Percentiles rank a stretch among this genome's conserved stretches.
These are phyloP conservation scores for Chelmon rostratus DNA, from an alignment of 2,797 vertebrate species.

Conservation along the genomic window DNA sequence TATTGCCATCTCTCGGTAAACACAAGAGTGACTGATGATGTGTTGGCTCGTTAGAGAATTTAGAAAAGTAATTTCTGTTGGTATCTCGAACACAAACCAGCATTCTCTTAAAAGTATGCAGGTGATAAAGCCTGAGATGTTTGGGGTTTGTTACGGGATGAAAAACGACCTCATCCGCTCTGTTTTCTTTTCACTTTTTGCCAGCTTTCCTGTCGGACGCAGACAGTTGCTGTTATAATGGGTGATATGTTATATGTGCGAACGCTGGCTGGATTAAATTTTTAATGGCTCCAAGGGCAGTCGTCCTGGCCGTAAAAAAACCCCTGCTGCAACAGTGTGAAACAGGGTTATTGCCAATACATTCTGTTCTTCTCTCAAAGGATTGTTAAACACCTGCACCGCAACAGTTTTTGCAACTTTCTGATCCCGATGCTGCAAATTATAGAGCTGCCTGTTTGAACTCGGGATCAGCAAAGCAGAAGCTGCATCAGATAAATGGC, in stretches of 20 bases:
- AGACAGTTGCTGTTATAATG: slow-evolving; percentile 74
- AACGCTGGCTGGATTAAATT: slow-evolving; percentile 84
- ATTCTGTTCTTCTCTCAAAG: slow-evolving; percentile 72
- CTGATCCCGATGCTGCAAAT: slow-evolving; percentile 55
- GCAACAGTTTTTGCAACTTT: slow-evolving; percentile 50
- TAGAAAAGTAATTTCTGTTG: slow-evolving; percentile 46
- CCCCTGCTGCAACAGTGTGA: slow-evolving; percentile 68
- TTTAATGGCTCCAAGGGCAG: slow-evolving; percentile 86
- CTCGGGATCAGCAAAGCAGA: slow-evolving; percentile 50
- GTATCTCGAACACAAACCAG: slow-evolving; percentile 40
- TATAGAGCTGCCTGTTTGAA: slow-evolving; percentile 51
- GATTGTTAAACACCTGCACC: slow-evolving; percentile 68
- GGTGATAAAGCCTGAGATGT: slow-evolving; percentile 55
- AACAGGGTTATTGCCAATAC: slow-evolving; percentile 73
- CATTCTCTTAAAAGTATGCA: slow-evolving; percentile 47
- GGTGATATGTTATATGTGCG: slow-evolving; percentile 82
- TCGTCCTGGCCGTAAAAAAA: slow-evolving; percentile 75
- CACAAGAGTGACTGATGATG: slow-evolving; percentile 61
- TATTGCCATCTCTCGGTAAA: slow-evolving; percentile 67
- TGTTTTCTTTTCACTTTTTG: slow-evolving; percentile 74
- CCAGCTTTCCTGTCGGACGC: slow-evolving; percentile 68
- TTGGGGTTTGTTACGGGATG: slow-evolving; percentile 71
- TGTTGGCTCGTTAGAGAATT: slow-evolving; percentile 68
- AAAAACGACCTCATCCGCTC: slow-evolving; percentile 70
- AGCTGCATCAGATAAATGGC: slow-evolving; percentile 60